A percentile compares a stretch with the other conserved stretches of the same genome.
Evolutionary conservation across 2,888 invertebrate genomes (phyloP).

Genomic region (Piscicola geometra): DNA sequence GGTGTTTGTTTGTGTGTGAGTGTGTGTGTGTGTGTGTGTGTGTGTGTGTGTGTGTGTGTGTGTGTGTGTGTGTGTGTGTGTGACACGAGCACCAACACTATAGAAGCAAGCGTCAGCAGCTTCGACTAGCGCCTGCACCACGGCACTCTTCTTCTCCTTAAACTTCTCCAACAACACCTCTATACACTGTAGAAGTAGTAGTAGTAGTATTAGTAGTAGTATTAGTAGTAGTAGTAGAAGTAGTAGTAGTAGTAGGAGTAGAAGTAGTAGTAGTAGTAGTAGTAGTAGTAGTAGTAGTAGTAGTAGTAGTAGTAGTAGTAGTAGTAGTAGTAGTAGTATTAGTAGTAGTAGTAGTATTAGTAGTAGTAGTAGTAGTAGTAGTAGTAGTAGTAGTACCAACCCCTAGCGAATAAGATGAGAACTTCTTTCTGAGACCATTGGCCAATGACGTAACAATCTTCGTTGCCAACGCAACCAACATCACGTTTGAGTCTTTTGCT

Average conservation of each 20-base stretch:
- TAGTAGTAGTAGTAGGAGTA: constrained; percentile 21
- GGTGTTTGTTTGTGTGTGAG: background rate
- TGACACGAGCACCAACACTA: constrained; percentile 47
- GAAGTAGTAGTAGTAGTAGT: constrained; percentile 28
- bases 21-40: constrained; percentile 61
- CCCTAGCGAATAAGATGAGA: constrained; percentile 70
- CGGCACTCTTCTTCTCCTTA: constrained; percentile 89
- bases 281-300: constrained; percentile 31
- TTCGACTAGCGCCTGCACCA: constrained; percentile 78
- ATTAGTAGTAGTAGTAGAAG: background rate
- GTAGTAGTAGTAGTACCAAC: constrained; percentile 43
- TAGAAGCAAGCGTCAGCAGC: constrained; percentile 83
- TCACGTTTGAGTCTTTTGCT: constrained; percentile 88
- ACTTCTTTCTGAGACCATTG: constrained; percentile 77
- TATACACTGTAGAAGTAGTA: constrained; percentile 47
- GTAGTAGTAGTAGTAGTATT: constrained; percentile 31
- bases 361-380: constrained; percentile 24
- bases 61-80: background rate
- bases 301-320: constrained; percentile 31
- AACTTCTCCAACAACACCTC: constrained; percentile 83
- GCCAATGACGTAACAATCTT: constrained; percentile 79
- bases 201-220: no score
- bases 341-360: constrained; percentile 32
- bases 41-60: constrained; percentile 61
- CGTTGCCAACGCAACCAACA: constrained; percentile 79